Evolutionary conservation across 1,140 invertebrate genomes (phyloP).

Genomic region (Pygmarrhopalites habei): DNA sequence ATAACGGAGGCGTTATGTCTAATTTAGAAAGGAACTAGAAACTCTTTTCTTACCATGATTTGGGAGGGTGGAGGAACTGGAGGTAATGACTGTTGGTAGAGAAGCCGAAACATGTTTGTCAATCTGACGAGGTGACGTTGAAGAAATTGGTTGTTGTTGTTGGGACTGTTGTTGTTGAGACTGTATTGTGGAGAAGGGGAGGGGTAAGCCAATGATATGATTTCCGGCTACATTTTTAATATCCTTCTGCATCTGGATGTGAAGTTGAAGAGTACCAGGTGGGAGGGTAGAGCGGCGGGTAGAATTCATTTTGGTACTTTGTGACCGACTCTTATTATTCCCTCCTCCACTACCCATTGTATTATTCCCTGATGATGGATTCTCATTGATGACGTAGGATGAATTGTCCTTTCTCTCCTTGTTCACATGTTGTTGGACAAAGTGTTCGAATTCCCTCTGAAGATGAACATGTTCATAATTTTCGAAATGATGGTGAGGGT

Average conservation of each 20-base stretch:
- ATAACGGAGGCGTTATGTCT: too few relatives aligned
- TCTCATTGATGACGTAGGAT: background rate
- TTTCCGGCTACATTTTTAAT: background rate
- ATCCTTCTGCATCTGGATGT: background rate
- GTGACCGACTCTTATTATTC: slow-evolving; percentile 2
- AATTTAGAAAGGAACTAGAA: too few relatives aligned
- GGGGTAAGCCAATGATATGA: background rate
- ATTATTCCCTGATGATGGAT: background rate
- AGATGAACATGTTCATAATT: slow-evolving; percentile 23
- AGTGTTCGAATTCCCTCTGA: slow-evolving; percentile 6
- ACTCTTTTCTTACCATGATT: slow-evolving; percentile 22
- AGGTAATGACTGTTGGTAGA: slow-evolving; percentile 6
- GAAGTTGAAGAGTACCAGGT: slow-evolving; percentile 17
- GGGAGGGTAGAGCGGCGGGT: slow-evolving; percentile 23
- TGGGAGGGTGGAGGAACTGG: background rate
- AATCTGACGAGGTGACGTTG: slow-evolving; percentile 14
- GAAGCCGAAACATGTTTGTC: slow-evolving; percentile 15
- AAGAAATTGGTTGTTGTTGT: slow-evolving; percentile 7
- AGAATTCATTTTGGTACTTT: background rate
- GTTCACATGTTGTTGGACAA: slow-evolving; percentile 21
- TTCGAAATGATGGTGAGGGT: slow-evolving; percentile 36
- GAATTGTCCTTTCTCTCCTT: background rate
- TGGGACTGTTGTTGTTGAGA: background rate
- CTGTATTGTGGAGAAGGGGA: background rate
- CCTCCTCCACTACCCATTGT: background rate